Percentiles rank a stretch among this genome's conserved stretches.
Conservation (phyloP, 2,113 vertebrate genomes). For the western clawed frog (Xenopus tropicalis) region UCB_Xtro_10.0 CM004450.2:40369501-40370000, state of each 20-base stretch:
- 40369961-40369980: conserved; percentile 1
- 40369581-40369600: too few species aligned
- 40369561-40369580: too few species aligned
- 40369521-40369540: too few species aligned
- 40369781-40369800: neutral
- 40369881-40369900: conserved; percentile 14
- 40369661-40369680: too few species aligned
- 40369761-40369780: neutral
- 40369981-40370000: neutral
- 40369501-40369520: too few species aligned
- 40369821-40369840: conserved; percentile 7
- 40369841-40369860: conserved; percentile 12
- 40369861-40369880: neutral
- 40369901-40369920: neutral
- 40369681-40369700: too few species aligned
- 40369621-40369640: too few species aligned
- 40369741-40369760: neutral
- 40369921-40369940: neutral
- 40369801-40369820: conserved; percentile 6
- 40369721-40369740: neutral
- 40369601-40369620: too few species aligned
- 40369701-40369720: too few species aligned
- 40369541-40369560: too few species aligned
- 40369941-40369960: neutral
- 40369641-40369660: too few species aligned